Evolutionary conservation across 2,888 invertebrate species (phyloP).

Genomic region (Drosophila lutescens): DNA sequence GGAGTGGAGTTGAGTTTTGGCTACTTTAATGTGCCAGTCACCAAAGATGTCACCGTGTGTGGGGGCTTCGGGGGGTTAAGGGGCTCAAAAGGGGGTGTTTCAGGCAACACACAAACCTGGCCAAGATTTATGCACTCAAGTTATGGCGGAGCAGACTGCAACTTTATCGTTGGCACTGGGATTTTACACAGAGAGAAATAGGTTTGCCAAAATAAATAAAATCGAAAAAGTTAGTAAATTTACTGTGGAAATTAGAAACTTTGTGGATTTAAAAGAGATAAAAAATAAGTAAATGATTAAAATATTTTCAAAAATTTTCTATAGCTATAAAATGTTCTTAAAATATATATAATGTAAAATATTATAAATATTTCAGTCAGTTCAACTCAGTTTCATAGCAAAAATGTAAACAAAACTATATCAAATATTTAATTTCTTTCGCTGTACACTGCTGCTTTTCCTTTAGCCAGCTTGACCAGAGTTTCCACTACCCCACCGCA

Average conservation of each 20-base stretch:
- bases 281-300: too few relatives aligned
- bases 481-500: conserved; percentile 5
- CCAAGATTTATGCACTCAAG: conserved; percentile 79
- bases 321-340: background rate
- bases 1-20: conserved; percentile 37
- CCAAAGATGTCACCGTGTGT: conserved; percentile 77
- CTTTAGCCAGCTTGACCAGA: conserved; percentile 32
- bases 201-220: too few relatives aligned
- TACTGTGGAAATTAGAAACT: too few relatives aligned
- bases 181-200: conserved; percentile 12
- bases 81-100: background rate
- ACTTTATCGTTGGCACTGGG: conserved; percentile 66
- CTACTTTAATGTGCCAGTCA: conserved; percentile 61
- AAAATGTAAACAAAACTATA: background rate
- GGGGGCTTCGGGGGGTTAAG: background rate
- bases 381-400: too few relatives aligned
- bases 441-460: background rate
- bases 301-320: too few relatives aligned
- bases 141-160: conserved; percentile 70
- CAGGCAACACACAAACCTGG: conserved; percentile 33
- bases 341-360: too few relatives aligned
- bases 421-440: background rate
- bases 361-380: too few relatives aligned
- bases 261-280: too few relatives aligned
- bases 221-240: too few relatives aligned